Percentiles rank a stretch among this genome's conserved stretches.
These are phyloP conservation scores for Dryomyza anilis DNA, from an alignment of 2,888 invertebrate genomes.

Conservation along the genomic window DNA sequence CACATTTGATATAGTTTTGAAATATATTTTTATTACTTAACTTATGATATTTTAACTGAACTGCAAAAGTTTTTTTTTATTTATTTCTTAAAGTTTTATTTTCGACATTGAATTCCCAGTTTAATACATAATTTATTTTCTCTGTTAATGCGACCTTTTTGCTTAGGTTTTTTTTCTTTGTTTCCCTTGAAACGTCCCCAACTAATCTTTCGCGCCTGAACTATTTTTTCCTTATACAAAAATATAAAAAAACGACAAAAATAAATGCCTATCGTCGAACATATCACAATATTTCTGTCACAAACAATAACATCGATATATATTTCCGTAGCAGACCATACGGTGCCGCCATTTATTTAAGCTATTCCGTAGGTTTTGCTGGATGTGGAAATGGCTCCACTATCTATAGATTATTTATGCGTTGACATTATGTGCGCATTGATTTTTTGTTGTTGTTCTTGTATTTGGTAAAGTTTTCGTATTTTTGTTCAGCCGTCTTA, in stretches of 20 bases:
- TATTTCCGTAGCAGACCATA: slow-evolving; percentile 23
- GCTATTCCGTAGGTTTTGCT: too few species aligned
- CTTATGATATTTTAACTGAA: too few species aligned
- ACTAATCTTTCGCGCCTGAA: background rate
- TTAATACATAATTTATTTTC: background rate
- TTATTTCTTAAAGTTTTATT: slow-evolving; percentile 2
- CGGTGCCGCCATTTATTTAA: slow-evolving; percentile 26
- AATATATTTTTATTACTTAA: too few species aligned
- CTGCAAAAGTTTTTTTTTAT: background rate
- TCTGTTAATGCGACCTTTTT: background rate
- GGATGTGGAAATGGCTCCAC: too few species aligned
- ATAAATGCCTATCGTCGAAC: slow-evolving; percentile 20
- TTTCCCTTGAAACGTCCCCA: background rate
- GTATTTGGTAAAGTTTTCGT: too few species aligned
- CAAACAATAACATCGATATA: background rate
- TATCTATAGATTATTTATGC: too few species aligned
- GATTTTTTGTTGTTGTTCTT: too few species aligned
- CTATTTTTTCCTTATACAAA: too few species aligned
- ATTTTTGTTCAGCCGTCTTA: too few species aligned
- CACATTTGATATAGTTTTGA: too few species aligned
- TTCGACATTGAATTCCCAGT: slow-evolving; percentile 3
- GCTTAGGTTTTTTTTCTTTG: background rate
- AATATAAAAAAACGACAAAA: slow-evolving; percentile 14
- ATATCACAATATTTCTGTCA: slow-evolving; percentile 15
- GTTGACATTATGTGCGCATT: too few species aligned